These are phyloP conservation scores for Busseola fusca DNA, from an alignment of 2,888 invertebrate species.

Conservation along the genomic window DNA sequence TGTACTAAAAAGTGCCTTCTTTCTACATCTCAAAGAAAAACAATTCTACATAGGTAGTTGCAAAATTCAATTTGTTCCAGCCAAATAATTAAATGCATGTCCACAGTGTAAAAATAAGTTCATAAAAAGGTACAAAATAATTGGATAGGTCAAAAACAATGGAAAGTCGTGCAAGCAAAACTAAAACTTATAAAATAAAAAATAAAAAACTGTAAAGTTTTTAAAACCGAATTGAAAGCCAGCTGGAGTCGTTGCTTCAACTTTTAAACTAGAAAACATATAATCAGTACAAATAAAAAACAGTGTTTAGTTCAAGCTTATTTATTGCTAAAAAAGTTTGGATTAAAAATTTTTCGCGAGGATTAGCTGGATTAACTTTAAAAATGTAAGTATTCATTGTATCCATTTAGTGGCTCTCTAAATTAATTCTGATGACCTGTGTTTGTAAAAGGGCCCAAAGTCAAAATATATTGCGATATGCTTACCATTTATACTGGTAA, in stretches of 20 bases:
- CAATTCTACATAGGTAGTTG: neutral
- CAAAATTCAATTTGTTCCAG: neutral
- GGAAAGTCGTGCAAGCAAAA: conserved; percentile 15
- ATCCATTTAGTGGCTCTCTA: neutral
- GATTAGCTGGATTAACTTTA: neutral
- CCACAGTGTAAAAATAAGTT: conserved; percentile 12
- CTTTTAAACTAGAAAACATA: conserved; percentile 48
- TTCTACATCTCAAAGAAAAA: neutral
- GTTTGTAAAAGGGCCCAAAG: neutral
- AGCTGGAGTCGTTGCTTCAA: conserved; percentile 28
- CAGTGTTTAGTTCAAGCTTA: conserved; percentile 40
- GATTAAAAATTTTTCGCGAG: neutral
- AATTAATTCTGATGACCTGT: neutral
- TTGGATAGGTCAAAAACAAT: conserved; percentile 37
- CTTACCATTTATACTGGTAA: neutral
- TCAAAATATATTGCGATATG: no score
- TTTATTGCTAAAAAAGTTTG: conserved; percentile 30
- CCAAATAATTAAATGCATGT: neutral
- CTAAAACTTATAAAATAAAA: conserved; percentile 40
- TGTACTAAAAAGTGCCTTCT: neutral
- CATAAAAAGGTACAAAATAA: conserved; percentile 39
- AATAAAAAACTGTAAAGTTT: conserved; percentile 35
- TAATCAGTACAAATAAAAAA: conserved; percentile 29
- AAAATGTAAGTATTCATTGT: conserved; percentile 1
- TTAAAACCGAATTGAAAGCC: conserved; percentile 35